phyloP scores from a whole-genome alignment of 1,140 invertebrate species.

The Habropoda laboriosa region DNA sequence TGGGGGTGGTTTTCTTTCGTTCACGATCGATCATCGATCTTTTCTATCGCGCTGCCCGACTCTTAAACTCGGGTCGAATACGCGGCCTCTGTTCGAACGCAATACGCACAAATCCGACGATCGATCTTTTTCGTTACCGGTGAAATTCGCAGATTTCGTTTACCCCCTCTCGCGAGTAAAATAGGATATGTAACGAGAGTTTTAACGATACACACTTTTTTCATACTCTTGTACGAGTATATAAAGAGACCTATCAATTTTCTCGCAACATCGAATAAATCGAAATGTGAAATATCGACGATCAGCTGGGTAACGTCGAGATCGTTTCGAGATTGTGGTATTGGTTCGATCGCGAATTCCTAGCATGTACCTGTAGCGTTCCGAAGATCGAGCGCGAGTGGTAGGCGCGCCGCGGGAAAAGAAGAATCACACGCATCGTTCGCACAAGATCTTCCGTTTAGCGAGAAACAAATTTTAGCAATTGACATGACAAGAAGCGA shows the following conservation, averaged over 20 bases:
- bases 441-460: constrained; percentile 71
- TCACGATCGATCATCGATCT: constrained; percentile 18
- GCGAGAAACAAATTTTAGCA: constrained; percentile 41
- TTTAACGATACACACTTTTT: constrained; percentile 15
- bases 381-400: constrained; percentile 44
- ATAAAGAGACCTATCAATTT: no score
- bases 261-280: no score
- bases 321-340: no score
- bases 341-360: constrained; percentile 59
- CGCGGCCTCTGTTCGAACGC: constrained; percentile 8
- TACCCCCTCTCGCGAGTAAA: background rate
- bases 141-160: background rate
- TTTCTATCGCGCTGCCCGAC: constrained; percentile 15
- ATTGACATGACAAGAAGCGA: constrained; percentile 29
- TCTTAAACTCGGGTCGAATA: constrained; percentile 4
- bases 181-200: no score
- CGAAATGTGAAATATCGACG: no score
- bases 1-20: constrained; percentile 3
- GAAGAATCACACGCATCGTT: constrained; percentile 58
- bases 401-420: constrained; percentile 44
- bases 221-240: no score
- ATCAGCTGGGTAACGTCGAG: no score
- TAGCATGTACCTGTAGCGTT: constrained; percentile 64
- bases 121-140: no score
- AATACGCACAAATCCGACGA: background rate